phyloP scores from a whole-genome alignment of 1,140 invertebrate species.

The Maconellicoccus hirsutus region DNA sequence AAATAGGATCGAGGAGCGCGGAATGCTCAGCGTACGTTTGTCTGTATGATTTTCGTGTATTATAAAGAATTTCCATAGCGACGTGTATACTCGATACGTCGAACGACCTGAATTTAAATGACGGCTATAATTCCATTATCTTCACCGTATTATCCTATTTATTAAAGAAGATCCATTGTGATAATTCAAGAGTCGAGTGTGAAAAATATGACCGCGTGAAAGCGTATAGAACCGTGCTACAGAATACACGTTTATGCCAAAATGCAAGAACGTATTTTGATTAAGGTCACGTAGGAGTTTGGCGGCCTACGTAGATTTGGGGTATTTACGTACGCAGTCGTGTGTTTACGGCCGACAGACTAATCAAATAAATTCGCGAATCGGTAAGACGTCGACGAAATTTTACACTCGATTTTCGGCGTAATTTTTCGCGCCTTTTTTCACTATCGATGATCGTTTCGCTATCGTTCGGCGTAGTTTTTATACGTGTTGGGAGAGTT shows the following conservation, averaged over 20 bases:
- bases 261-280: not conserved
- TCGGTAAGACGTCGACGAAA: too few relatives aligned
- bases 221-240: not conserved
- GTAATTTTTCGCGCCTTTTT: too few relatives aligned
- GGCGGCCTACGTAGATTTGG: not conserved
- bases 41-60: not conserved
- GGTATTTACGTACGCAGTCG: not conserved
- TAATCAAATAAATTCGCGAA: too few relatives aligned
- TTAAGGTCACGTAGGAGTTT: slow-evolving; percentile 11
- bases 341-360: not conserved
- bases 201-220: slow-evolving; percentile 15
- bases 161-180: not conserved
- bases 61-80: too few relatives aligned
- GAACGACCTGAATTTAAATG: slow-evolving; percentile 14
- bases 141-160: slow-evolving; percentile 17
- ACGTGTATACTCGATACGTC: not conserved
- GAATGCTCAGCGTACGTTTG: not conserved
- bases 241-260: not conserved
- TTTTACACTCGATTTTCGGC: too few relatives aligned
- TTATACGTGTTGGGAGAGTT: too few relatives aligned
- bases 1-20: not conserved
- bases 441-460: too few relatives aligned
- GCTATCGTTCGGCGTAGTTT: too few relatives aligned
- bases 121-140: slow-evolving; percentile 15
- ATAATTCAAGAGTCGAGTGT: slow-evolving; percentile 12